These are phyloP conservation scores for Echiichthys vipera DNA, from an alignment of 2,797 vertebrate genomes.

Conservation along the genomic window DNA sequence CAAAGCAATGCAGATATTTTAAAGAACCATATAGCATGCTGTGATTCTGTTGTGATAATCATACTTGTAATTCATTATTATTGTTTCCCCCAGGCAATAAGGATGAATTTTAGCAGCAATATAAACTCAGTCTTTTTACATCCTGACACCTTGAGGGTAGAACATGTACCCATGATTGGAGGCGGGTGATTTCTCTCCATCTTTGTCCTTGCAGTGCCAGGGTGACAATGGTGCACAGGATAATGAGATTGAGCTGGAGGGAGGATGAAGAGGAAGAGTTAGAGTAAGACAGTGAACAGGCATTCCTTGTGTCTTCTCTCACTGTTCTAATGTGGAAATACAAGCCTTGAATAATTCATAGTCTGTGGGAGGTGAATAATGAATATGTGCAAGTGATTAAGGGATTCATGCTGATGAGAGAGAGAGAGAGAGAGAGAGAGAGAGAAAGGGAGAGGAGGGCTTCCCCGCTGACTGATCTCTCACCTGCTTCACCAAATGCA, in stretches of 20 bases:
- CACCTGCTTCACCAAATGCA: conserved; percentile 43
- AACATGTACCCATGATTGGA: neutral
- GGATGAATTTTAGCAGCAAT: neutral
- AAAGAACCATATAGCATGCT: neutral
- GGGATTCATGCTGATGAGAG: conserved; percentile 75
- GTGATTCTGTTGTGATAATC: neutral
- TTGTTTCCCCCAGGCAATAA: neutral
- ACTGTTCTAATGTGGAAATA: conserved; percentile 69
- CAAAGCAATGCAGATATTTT: conserved; percentile 13
- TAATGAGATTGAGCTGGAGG: neutral
- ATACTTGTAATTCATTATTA: neutral
- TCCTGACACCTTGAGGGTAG: neutral
- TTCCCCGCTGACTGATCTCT: conserved; percentile 67
- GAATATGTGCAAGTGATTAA: conserved; percentile 80
- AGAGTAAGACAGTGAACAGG: conserved; percentile 33
- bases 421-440: conserved; percentile 4
- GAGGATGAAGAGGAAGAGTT: conserved; percentile 7
- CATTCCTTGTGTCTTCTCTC: conserved; percentile 64
- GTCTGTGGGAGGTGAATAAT: conserved; percentile 77
- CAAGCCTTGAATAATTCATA: conserved; percentile 82
- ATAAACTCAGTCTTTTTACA: conserved; percentile 5
- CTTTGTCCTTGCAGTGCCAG: conserved; percentile 18
- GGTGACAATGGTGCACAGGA: conserved; percentile 9
- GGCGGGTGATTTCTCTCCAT: conserved; percentile 8
- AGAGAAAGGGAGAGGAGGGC: conserved; percentile 63